Base-by-base conservation (phyloP, 2,888 invertebrate genomes). In the Ephialtes manifestator region DNA sequence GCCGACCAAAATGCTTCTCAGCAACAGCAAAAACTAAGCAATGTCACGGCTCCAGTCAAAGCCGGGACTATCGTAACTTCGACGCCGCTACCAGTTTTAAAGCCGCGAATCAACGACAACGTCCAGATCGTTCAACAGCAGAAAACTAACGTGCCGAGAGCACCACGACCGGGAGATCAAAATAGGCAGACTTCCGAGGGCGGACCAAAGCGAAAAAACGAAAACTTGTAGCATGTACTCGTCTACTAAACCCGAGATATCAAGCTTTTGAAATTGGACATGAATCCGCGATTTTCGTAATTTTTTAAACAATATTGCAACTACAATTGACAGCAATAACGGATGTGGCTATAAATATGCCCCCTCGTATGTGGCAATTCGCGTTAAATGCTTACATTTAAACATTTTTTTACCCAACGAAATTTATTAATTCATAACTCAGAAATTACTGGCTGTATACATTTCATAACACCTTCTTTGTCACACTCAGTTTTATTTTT, bases 21-120 rank as follows among this genome's bases (percentile, higher is more conserved):
- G 55, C 55, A 55, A 55, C 55, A 55, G 55, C 20, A 10, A 15
- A 55, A 55, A 55, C 0, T 24, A 55, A 55, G 11, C 8, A 24
- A 15, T 24, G 24, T 20, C 13, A n/a, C 7, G 51, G 55, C 15
- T 28, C 2, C 58, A 0, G 58, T 28, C 1, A 58, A 58, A 13
- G 15, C 3, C 4, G 13, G 0, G 13, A 28, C 28, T 15, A 28
- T 1, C 24, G 58, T 4, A 15, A 2, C 4, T 13, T 4, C 55
- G 15, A 46, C 43, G 35, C 28, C 63, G 13, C 13, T 15, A 5
- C 51, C 79, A 13, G 55, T 71, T 72, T 31, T 71, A 8, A 77
- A 71, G 46, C 63, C 43, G 24, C 77, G 46, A 13, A 48, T 65
- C 46, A 71, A 18, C 35, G 63, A 65, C 43, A 77, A 71, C n/a